These are phyloP conservation scores for Pinctada fucata DNA, from an alignment of 2,888 invertebrate species.

Conservation along the genomic window DNA sequence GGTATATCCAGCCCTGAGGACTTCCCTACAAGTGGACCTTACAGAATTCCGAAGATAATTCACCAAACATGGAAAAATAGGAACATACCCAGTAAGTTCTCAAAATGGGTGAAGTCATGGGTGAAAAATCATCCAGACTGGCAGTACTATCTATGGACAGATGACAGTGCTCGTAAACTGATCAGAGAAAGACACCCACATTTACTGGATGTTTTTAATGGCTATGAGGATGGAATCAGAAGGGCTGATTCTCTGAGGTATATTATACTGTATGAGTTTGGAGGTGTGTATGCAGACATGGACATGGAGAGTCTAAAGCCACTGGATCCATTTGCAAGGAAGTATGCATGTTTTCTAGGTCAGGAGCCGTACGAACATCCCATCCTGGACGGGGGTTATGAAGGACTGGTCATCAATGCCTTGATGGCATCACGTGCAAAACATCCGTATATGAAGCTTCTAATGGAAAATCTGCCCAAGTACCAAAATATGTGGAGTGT, in stretches of 20 bases:
- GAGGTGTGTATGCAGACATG: conserved; percentile 73
- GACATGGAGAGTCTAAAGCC: conserved; percentile 71
- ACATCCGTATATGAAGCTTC: conserved; percentile 68
- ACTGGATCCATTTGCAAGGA: conserved; percentile 60
- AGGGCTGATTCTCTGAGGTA: conserved; percentile 73
- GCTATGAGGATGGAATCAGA: conserved; percentile 66
- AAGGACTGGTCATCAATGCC: conserved; percentile 69
- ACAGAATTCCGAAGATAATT: conserved; percentile 65
- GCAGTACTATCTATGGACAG: conserved; percentile 76
- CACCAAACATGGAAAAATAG: conserved; percentile 71
- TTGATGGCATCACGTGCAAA: conserved; percentile 64
- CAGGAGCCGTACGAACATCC: conserved; percentile 72
- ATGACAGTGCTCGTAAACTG: conserved; percentile 66
- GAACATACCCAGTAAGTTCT: conserved; percentile 62
- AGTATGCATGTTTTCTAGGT: conserved; percentile 67
- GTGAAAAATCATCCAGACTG: conserved; percentile 68
- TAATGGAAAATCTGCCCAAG: conserved; percentile 60
- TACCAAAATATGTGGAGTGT: conserved; percentile 69
- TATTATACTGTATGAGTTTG: conserved; percentile 71
- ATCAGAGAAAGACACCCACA: conserved; percentile 66
- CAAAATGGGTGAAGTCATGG: conserved; percentile 71
- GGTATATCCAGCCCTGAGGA: conserved; percentile 50
- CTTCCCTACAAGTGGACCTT: conserved; percentile 53
- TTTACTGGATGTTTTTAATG: conserved; percentile 62
- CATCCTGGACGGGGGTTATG: conserved; percentile 66